Evolutionary conservation across 2,888 invertebrate species (phyloP).

Genomic region (Dexiosoma caninum): DNA sequence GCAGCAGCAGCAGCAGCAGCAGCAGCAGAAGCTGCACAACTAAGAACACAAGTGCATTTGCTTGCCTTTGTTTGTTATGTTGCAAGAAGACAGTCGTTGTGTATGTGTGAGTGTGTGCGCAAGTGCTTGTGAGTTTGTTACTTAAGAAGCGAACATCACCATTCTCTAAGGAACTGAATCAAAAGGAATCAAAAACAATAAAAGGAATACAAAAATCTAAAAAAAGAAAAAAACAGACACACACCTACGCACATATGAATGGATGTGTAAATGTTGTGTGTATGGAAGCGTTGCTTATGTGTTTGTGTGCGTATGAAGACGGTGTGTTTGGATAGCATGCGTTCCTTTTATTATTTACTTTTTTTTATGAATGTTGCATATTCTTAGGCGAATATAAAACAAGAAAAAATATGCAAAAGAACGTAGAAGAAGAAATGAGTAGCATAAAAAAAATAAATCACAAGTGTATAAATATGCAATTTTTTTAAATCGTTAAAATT

Average conservation of each 20-base stretch:
- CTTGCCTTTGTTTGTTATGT: constrained; percentile 5
- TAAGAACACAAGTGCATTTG: not conserved
- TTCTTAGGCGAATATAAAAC: constrained; percentile 33
- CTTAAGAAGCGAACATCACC: constrained; percentile 25
- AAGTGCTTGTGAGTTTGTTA: not conserved
- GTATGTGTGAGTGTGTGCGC: not conserved
- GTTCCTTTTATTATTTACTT: constrained; percentile 9
- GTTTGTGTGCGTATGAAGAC: not conserved
- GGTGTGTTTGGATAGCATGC: not conserved
- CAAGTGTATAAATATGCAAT: constrained; percentile 53
- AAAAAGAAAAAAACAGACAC: constrained; percentile 23
- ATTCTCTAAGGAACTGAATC: constrained; percentile 41
- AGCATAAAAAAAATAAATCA: constrained; percentile 11
- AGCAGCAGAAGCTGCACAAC: not conserved
- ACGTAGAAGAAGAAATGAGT: not conserved
- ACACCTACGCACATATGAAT: constrained; percentile 5
- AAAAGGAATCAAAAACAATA: constrained; percentile 32
- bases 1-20: not conserved
- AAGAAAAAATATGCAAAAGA: not conserved
- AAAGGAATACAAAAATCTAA: constrained; percentile 23
- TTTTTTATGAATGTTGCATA: not conserved
- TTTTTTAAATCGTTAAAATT: constrained; percentile 47
- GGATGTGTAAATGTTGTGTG: too few relatives aligned
- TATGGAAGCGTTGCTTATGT: constrained; percentile 18
- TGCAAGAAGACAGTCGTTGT: not conserved